phyloP scores from a whole-genome alignment of 2,113 vertebrate species.

The Saguinus imperator region DNA sequence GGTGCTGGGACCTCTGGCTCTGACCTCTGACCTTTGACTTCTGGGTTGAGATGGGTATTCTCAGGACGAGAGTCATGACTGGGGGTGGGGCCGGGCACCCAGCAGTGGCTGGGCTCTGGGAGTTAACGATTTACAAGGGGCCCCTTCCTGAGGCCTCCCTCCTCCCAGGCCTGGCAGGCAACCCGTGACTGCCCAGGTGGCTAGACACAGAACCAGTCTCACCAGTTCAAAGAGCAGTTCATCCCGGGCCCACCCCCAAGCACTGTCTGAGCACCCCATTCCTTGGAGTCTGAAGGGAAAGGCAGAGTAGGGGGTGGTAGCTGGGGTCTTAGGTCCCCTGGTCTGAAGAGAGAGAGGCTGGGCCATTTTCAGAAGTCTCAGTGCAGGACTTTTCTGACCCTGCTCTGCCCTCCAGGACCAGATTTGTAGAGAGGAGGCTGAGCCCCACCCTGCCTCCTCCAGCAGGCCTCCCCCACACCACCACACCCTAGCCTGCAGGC shows the following conservation, averaged over 20 bases:
- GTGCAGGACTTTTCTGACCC: not conserved
- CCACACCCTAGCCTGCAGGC: not conserved
- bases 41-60: not conserved
- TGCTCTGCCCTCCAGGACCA: not conserved
- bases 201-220: constrained; percentile 78
- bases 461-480: not conserved
- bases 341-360: not conserved
- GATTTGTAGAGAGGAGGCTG: not conserved
- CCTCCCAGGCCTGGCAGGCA: constrained; percentile 59
- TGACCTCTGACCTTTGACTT: constrained; percentile 62
- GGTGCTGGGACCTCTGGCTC: constrained; percentile 56
- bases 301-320: not conserved
- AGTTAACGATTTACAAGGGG: constrained; percentile 80
- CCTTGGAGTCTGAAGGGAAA: constrained; percentile 21
- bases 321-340: not conserved
- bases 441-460: not conserved
- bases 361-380: not conserved
- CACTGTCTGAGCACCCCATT: constrained; percentile 35
- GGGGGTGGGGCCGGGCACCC: constrained; percentile 40
- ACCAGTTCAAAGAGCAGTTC: constrained; percentile 80
- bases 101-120: constrained; percentile 13
- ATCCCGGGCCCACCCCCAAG: constrained; percentile 48
- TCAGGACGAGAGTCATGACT: constrained; percentile 16
- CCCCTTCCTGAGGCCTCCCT: constrained; percentile 76
- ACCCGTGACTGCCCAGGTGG: constrained; percentile 74